These are phyloP conservation scores for Trichechus manatus DNA, from an alignment of 2,113 vertebrate genomes.

Conservation along the genomic window DNA sequence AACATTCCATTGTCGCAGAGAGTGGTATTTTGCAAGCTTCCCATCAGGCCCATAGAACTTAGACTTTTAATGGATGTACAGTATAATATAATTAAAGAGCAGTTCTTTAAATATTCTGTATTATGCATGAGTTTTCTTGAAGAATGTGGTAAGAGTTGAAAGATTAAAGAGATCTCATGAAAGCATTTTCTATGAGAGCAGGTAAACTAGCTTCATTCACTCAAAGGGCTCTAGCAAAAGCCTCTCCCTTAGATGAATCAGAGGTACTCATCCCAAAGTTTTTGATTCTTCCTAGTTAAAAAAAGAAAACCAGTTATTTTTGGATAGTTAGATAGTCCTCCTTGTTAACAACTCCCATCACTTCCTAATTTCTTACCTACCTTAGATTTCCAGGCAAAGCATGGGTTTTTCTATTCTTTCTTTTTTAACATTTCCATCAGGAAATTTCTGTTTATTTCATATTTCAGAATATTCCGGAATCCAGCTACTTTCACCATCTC, in stretches of 20 bases:
- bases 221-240: not conserved
- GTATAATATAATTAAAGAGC: not conserved
- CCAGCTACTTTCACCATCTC: no score
- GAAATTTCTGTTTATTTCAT: no score
- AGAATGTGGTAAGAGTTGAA: not conserved
- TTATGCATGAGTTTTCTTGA: not conserved
- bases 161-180: not conserved
- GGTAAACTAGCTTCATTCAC: not conserved
- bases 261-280: no score
- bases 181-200: not conserved
- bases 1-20: not conserved
- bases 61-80: not conserved
- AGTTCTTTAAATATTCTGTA: not conserved
- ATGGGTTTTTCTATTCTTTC: no score
- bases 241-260: not conserved
- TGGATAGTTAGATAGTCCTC: not conserved
- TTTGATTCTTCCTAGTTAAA: not conserved
- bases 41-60: not conserved
- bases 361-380: not conserved
- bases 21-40: not conserved
- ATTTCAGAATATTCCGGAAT: no score
- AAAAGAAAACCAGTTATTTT: not conserved
- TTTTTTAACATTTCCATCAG: no score
- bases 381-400: not conserved
- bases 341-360: not conserved